Evolutionary conservation across 1,140 invertebrate genomes (phyloP), one percentile per base, ranked within the genome.

Genomic region (Acromyrmex heyeri): DNA sequence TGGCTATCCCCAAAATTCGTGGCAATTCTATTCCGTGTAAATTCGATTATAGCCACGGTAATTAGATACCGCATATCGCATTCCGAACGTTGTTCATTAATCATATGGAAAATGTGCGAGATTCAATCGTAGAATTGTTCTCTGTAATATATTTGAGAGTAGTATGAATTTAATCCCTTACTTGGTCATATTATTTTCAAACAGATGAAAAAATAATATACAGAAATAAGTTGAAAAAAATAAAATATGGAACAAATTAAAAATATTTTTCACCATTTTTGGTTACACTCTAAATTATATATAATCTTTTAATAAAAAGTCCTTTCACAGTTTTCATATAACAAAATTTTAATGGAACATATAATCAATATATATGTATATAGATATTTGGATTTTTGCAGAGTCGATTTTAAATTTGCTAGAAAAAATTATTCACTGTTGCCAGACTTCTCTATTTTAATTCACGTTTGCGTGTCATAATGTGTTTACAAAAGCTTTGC

Each of bases 61-160:
- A 82, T 82, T 73, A 82, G 79, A 73, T 82, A 73, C 55, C 79
- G 53, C 67, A 55, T 59, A 82, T 82, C 79, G 24, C 79, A 73
- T 82, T 72, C 24, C 67, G 10, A 57, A 30, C 67, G 21, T 82
- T 67, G 67, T 73, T 82, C 79, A 82, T 82, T 75, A 83, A 83
- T 83, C 69, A 83, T 83, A 53, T n/a, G 48, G 48, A 53, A 67
- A 55, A 67, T 50, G 38, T 12, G 7, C 3, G 18, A 76, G 21
- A 53, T 77, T 65, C 59, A 85, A 53, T 82, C 24, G 53, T 55
- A 44, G 50, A 44, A 82, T 72, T 55, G 34, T 30, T 12, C 57
- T 44, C 24, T 4, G 38, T 21, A 30, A 82, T n/a, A 24, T 48
- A 61, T 82, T 48, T 16, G 78, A 59, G 34, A 21, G 18, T 48